Conservation (phyloP, 64 coral and sea anemone species). For the Montipora capricornis region DNA sequence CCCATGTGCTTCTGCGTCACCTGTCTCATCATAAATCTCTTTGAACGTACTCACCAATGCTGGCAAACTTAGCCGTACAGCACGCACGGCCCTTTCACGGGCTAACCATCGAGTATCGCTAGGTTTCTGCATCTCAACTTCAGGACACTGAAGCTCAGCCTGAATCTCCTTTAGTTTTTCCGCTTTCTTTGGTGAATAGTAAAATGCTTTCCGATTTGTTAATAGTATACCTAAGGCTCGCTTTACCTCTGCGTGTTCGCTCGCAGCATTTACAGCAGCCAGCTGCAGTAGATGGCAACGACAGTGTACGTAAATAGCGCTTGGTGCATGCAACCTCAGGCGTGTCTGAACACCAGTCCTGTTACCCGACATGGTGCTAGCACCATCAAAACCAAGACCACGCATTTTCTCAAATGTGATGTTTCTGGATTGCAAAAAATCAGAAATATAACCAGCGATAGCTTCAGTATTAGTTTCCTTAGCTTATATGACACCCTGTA, state of each 20-base stretch:
- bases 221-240: conserved; percentile 8
- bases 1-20: not conserved
- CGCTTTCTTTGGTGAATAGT: conserved; percentile 28
- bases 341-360: conserved; percentile 42
- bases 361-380: conserved; percentile 29
- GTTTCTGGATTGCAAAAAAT: conserved; percentile 23
- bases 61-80: too few species aligned
- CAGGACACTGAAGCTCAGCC: too few species aligned
- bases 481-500: conserved; percentile 12
- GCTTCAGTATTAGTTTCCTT: conserved; percentile 37
- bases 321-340: not conserved
- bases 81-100: too few species aligned
- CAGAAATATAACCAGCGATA: conserved; percentile 2
- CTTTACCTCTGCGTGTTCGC: not conserved
- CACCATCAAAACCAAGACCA: conserved; percentile 43
- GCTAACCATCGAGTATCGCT: too few species aligned
- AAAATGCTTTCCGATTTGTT: conserved; percentile 6
- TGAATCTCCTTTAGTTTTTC: too few species aligned
- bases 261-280: not conserved
- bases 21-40: too few species aligned
- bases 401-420: conserved; percentile 44
- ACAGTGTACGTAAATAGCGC: not conserved
- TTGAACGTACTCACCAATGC: too few species aligned
- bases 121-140: too few species aligned
- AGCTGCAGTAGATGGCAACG: not conserved